Evolutionary conservation across 1,140 invertebrate species (phyloP).

Genomic region (Microplitis mediator): DNA sequence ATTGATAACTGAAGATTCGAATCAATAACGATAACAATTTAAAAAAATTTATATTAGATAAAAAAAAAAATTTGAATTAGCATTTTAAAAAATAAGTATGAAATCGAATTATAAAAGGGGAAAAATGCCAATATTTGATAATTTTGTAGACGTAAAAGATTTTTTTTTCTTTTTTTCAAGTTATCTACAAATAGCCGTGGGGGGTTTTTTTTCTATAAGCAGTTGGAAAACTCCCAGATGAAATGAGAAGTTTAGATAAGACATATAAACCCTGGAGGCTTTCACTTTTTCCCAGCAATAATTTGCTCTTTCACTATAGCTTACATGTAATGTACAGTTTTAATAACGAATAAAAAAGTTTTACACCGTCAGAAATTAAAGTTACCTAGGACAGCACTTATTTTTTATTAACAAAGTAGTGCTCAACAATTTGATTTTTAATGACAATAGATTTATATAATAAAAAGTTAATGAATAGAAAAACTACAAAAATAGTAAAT

Average conservation of each 20-base stretch:
- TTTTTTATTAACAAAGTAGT: background rate
- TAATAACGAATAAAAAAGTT: conserved; percentile 7
- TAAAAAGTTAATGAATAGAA: background rate
- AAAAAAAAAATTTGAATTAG: background rate
- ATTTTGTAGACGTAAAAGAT: background rate
- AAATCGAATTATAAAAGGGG: background rate
- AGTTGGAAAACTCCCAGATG: background rate
- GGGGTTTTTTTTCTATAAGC: background rate
- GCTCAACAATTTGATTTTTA: background rate
- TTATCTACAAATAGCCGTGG: background rate
- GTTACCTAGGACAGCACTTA: conserved; percentile 14
- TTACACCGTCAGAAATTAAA: background rate
- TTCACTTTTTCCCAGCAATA: conserved; percentile 18
- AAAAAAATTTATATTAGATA: no score
- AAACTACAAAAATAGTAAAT: background rate
- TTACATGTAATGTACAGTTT: background rate
- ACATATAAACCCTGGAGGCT: conserved; percentile 19
- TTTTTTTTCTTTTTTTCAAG: background rate
- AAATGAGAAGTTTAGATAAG: conserved; percentile 12
- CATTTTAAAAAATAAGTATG: no score
- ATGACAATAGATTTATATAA: background rate
- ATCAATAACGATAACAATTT: no score
- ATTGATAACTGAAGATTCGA: no score
- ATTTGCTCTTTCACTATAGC: conserved; percentile 23
- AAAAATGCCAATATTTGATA: background rate